Conservation (phyloP, 2,888 invertebrate species). For the Abscondita cerata region DNA sequence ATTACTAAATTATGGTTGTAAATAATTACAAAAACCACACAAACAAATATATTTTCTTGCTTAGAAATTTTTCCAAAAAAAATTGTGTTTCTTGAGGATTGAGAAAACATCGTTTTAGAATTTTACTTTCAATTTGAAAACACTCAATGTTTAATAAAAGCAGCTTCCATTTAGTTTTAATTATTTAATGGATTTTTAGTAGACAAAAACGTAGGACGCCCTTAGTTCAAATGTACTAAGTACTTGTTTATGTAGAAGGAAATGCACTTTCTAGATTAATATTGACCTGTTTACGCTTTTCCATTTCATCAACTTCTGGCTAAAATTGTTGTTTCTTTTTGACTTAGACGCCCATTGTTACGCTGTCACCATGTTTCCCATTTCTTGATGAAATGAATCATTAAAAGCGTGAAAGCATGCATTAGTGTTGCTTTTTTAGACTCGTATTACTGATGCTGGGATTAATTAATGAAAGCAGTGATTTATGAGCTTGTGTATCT, state of each 20-base stretch:
- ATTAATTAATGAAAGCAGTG: conserved; percentile 33
- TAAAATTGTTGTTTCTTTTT: conserved; percentile 27
- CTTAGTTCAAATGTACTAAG: neutral
- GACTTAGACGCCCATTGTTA: conserved; percentile 28
- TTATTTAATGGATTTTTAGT: neutral
- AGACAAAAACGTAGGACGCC: neutral
- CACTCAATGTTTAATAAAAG: too few species aligned
- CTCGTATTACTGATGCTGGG: conserved; percentile 27
- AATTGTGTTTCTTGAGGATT: neutral
- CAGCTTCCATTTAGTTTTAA: too few species aligned
- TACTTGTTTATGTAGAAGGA: conserved; percentile 5
- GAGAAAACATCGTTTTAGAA: too few species aligned
- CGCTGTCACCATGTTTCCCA: conserved; percentile 32
- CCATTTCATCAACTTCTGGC: conserved; percentile 23
- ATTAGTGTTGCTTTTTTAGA: conserved; percentile 33
- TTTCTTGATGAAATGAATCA: conserved; percentile 34
- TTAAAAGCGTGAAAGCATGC: conserved; percentile 34
- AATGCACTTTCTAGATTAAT: conserved; percentile 31
- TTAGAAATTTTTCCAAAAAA: too few species aligned
- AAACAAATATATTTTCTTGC: too few species aligned
- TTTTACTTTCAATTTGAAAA: too few species aligned
- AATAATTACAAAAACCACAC: too few species aligned
- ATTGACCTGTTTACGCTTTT: conserved; percentile 27
- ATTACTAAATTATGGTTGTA: too few species aligned
- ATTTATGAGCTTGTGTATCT: conserved; percentile 21